These are phyloP conservation scores for Drosophila nr. perissopoda DNA, from an alignment of 2,888 invertebrate species.

Conservation along the genomic window DNA sequence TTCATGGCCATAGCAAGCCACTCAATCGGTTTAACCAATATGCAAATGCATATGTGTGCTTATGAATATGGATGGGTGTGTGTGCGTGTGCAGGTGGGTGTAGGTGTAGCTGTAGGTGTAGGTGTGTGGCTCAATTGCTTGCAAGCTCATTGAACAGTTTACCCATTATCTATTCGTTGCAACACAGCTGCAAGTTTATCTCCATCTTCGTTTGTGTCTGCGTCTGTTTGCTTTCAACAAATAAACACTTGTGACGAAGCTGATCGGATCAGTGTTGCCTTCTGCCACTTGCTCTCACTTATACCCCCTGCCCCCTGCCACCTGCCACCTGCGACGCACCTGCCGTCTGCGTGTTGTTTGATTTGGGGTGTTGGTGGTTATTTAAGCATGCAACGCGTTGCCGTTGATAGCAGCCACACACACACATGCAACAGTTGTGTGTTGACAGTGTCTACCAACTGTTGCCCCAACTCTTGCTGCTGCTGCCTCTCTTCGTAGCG, in stretches of 20 bases:
- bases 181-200: slow-evolving; percentile 43
- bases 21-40: slow-evolving; percentile 61
- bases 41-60: slow-evolving; percentile 59
- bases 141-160: slow-evolving; percentile 74
- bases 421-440: slow-evolving; percentile 75
- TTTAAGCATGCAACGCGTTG: slow-evolving; percentile 62
- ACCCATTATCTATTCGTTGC: slow-evolving; percentile 53
- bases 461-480: neutral
- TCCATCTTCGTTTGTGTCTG: slow-evolving; percentile 25
- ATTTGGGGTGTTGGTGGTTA: slow-evolving; percentile 52
- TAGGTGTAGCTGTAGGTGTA: slow-evolving; percentile 1
- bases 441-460: slow-evolving; percentile 39
- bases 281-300: neutral
- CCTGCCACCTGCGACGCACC: slow-evolving; percentile 23
- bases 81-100: neutral
- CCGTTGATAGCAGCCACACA: slow-evolving; percentile 30
- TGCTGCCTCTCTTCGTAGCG: slow-evolving; percentile 3
- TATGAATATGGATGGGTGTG: neutral
- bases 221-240: slow-evolving; percentile 61
- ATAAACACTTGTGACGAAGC: slow-evolving; percentile 72
- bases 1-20: slow-evolving; percentile 34
- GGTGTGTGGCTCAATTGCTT: slow-evolving; percentile 48
- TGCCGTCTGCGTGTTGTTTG: slow-evolving; percentile 38
- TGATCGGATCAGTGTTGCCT: slow-evolving; percentile 66
- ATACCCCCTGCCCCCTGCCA: neutral